phyloP scores from a whole-genome alignment of 2,888 invertebrate genomes.

The Temnothorax unifasciatus region DNA sequence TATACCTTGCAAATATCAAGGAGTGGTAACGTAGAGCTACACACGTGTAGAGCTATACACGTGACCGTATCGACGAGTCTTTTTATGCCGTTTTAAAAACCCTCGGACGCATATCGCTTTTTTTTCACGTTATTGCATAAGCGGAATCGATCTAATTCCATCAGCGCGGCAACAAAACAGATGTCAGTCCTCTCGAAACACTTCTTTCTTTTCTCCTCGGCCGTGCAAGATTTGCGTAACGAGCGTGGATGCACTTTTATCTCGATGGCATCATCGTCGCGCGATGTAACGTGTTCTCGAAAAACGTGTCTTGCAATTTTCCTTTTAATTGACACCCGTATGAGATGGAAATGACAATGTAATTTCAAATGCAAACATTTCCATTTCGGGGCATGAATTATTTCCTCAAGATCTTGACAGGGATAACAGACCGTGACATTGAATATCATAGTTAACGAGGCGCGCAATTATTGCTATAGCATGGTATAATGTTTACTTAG shows the following conservation, averaged over 20 bases:
- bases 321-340: background rate
- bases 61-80: slow-evolving; percentile 41
- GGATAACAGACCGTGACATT: slow-evolving; percentile 41
- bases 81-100: slow-evolving; percentile 48
- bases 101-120: slow-evolving; percentile 50
- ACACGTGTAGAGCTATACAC: slow-evolving; percentile 42
- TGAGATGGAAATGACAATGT: background rate
- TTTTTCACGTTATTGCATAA: slow-evolving; percentile 53
- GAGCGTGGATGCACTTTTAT: background rate
- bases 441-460: slow-evolving; percentile 17
- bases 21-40: slow-evolving; percentile 54
- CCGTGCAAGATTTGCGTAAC: background rate
- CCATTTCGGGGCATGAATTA: slow-evolving; percentile 7
- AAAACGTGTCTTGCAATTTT: background rate
- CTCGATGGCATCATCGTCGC: background rate
- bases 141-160: slow-evolving; percentile 50
- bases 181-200: slow-evolving; percentile 23
- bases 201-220: background rate
- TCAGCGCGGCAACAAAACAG: slow-evolving; percentile 45
- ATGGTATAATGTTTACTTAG: slow-evolving; percentile 27
- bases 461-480: slow-evolving; percentile 13
- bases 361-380: background rate
- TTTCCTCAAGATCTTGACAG: slow-evolving; percentile 8
- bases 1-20: slow-evolving; percentile 70
- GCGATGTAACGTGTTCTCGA: background rate